Conservation (phyloP, 2,888 invertebrate genomes). For the Nineta flava region DNA sequence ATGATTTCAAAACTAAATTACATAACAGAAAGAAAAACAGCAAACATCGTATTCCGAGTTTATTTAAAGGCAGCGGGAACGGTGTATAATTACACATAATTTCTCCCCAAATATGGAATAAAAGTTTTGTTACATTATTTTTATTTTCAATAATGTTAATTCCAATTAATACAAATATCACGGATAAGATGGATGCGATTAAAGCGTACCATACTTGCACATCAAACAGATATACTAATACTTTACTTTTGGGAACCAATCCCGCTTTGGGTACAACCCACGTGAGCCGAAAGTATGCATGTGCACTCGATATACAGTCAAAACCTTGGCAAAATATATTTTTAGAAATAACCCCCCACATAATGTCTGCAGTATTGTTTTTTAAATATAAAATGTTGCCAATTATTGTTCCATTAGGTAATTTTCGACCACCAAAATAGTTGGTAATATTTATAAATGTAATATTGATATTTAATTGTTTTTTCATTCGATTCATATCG, state of each 20-base stretch:
- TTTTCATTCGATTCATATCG: background rate
- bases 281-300: background rate
- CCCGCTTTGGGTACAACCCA: background rate
- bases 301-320: background rate
- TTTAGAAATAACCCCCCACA: background rate
- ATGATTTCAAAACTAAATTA: too few species aligned
- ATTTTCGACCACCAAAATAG: background rate
- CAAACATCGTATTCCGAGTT: too few species aligned
- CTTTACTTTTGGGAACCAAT: background rate
- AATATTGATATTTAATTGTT: background rate
- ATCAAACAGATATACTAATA: background rate
- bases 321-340: background rate
- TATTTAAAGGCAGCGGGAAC: too few species aligned
- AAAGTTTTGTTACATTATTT: too few species aligned
- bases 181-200: too few species aligned
- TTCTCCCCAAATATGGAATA: too few species aligned
- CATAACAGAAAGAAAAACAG: too few species aligned
- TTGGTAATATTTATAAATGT: background rate
- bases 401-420: background rate
- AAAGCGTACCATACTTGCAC: background rate
- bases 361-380: background rate
- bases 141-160: too few species aligned
- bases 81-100: too few species aligned
- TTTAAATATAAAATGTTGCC: background rate
- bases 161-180: too few species aligned